These are phyloP conservation scores for Palythoa grandiflora DNA, from an alignment of 92 coral and sea anemone species.

Conservation along the genomic window DNA sequence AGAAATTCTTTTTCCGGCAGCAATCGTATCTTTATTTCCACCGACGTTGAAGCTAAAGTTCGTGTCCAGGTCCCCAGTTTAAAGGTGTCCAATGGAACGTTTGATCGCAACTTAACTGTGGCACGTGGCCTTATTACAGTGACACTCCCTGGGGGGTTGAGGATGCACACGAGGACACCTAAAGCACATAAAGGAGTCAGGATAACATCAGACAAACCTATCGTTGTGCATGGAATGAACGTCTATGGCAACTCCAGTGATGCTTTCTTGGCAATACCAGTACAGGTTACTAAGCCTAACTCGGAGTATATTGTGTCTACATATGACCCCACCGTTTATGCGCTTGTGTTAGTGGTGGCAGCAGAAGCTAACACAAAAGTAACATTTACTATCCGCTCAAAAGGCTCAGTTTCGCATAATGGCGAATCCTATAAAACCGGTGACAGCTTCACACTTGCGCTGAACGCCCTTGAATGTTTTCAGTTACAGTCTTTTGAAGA, in stretches of 20 bases:
- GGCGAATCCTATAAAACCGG: constrained; percentile 41
- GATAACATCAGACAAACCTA: constrained; percentile 71
- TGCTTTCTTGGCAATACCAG: constrained; percentile 87
- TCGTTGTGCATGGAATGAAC: constrained; percentile 76
- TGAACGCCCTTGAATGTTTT: constrained; percentile 72
- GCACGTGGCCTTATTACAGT: constrained; percentile 59
- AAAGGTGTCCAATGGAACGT: not conserved
- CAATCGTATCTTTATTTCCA: constrained; percentile 68
- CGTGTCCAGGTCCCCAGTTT: constrained; percentile 59
- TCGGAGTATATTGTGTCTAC: constrained; percentile 81
- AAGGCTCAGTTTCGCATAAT: not conserved
- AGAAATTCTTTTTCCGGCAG: constrained; percentile 10
- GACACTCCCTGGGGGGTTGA: constrained; percentile 64
- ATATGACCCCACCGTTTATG: constrained; percentile 48
- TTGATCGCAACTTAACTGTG: constrained; percentile 22
- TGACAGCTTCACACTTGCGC: constrained; percentile 47
- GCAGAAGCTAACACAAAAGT: constrained; percentile 66
- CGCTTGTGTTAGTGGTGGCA: constrained; percentile 83
- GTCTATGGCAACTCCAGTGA: constrained; percentile 62
- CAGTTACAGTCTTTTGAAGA: constrained; percentile 60
- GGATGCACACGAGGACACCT: constrained; percentile 55
- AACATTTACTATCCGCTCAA: constrained; percentile 47
- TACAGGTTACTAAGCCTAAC: constrained; percentile 57
- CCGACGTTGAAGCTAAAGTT: constrained; percentile 55
- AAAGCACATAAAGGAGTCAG: constrained; percentile 73